phyloP scores from a whole-genome alignment of 2,888 invertebrate species.

The Drosophila kambysellisi region DNA sequence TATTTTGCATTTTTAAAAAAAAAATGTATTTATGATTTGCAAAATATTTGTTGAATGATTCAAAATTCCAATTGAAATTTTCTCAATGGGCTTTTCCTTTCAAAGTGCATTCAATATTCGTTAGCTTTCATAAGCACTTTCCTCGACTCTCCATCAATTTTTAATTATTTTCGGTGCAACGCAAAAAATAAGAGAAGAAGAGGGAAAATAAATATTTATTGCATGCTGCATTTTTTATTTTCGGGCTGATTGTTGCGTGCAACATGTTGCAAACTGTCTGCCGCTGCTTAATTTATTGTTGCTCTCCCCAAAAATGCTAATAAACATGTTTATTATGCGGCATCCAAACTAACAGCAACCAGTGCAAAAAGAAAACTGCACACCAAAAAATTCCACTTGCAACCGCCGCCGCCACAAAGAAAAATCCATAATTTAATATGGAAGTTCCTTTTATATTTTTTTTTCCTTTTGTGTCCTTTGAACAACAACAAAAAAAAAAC shows the following conservation, averaged over 20 bases:
- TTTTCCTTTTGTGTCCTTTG: conserved; percentile 40
- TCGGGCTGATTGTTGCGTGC: conserved; percentile 71
- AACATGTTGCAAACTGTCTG: conserved; percentile 74
- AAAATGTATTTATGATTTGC: neutral
- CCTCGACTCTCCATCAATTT: conserved; percentile 20
- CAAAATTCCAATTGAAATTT: neutral
- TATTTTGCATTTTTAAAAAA: neutral
- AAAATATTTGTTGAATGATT: neutral
- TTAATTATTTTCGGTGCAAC: conserved; percentile 52
- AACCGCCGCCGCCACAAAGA: conserved; percentile 11
- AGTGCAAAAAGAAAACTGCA: conserved; percentile 46
- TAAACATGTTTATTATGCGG: conserved; percentile 80
- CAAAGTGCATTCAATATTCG: conserved; percentile 32
- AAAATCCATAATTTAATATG: conserved; percentile 68
- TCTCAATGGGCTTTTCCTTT: neutral
- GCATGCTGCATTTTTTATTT: conserved; percentile 62
- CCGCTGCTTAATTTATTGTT: conserved; percentile 70
- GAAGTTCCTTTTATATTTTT: conserved; percentile 6
- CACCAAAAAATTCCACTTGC: conserved; percentile 44
- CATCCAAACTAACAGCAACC: conserved; percentile 15
- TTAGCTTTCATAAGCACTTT: neutral
- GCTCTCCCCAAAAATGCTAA: conserved; percentile 70
- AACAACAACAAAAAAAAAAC: neutral
- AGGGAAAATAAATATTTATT: conserved; percentile 57
- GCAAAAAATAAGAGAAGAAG: neutral